Base-by-base conservation (phyloP, 2,888 invertebrate species). In the Parnassius mnemosyne region DNA sequence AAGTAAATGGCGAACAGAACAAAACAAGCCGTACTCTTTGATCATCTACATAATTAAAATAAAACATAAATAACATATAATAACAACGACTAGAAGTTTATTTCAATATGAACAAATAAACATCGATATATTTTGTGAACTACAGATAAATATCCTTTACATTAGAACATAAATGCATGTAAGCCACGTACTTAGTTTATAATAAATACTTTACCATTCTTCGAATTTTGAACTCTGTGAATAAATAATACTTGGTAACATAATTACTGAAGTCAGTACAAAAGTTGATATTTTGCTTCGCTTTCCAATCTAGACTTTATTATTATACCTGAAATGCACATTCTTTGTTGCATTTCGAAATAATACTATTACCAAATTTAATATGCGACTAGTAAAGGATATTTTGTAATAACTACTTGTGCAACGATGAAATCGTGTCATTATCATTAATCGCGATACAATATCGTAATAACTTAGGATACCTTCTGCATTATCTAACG, bases 1-100 rank as follows among this genome's bases (percentile, higher is more conserved):
- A 82, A 81, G 80, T 66, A 79, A 81, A 78, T 75, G 78, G 81
- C 61, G 62, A 84, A 83, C 71, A 71, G n/a, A 82, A 79, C 60
- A 79, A 69, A 81, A 75, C 25, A 83, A 84, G 82, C 81, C 47
- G 25, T 41, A 51, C 34, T 25, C 25, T 57, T 41, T 49, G 54
- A 46, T n/a, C 49, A 43, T 56, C n/a, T 46, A 49, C 43, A 20
- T 20, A 57, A 41, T 41, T 47, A 61, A 61, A 42, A 56, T 7
- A 57, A 41, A 49, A 13, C 47, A 47, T 20, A 50, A 41, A 42
- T 43, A 7, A 34, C 5, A 10, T 47, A 20, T 3, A 3, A 1
- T 34, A 16, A 7, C 9, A 41, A 57, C 13, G 34, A 47, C 13
- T 42, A 52, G 10, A 25, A 34, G 41, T 11, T 25, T 54, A 34